Evolutionary conservation across 2,888 invertebrate species (phyloP).

Genomic region (Rotaria macrura): DNA sequence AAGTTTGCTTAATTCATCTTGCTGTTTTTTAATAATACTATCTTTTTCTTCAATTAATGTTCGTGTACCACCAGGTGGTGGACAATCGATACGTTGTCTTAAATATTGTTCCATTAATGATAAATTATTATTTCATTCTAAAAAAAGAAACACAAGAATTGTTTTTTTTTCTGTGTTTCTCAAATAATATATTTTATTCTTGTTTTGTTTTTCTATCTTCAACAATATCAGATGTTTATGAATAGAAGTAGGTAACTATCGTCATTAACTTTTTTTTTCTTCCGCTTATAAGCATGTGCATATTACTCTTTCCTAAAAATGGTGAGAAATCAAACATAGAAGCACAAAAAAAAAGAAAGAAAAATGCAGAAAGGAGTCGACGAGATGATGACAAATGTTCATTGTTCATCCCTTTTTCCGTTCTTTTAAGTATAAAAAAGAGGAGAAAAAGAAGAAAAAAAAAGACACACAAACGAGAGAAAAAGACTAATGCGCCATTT

Average conservation of each 20-base stretch:
- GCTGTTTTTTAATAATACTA: conserved; percentile 18
- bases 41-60: conserved; percentile 29
- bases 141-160: neutral
- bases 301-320: neutral
- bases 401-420: neutral
- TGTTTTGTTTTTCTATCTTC: neutral
- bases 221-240: neutral
- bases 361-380: neutral
- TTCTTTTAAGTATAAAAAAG: neutral
- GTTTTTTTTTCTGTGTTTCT: neutral
- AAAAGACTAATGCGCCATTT: neutral
- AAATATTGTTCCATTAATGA: conserved; percentile 25
- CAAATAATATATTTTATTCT: neutral
- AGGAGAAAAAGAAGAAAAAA: neutral
- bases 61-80: conserved; percentile 26
- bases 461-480: neutral
- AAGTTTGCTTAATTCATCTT: conserved; percentile 21
- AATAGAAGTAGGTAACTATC: neutral
- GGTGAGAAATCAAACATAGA: neutral
- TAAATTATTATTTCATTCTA: neutral
- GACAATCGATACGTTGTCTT: conserved; percentile 28
- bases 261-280: neutral
- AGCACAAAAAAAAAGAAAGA: neutral
- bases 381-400: neutral
- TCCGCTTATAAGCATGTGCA: neutral